Base-by-base conservation (phyloP, 1,140 invertebrate species). In the Pogonomyrmex barbatus region DNA sequence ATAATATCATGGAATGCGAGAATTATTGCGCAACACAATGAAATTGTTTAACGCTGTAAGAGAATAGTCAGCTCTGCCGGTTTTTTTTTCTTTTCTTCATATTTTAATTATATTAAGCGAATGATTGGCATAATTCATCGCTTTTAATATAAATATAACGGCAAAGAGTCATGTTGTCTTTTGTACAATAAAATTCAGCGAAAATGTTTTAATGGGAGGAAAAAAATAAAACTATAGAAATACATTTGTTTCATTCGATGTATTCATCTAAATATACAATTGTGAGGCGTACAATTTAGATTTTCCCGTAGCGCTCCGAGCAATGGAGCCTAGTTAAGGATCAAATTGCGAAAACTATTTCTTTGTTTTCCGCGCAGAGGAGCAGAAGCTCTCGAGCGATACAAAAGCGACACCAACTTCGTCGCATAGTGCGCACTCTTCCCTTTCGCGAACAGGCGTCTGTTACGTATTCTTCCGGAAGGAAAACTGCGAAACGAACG, bases 401-500 rank as follows among this genome's bases (percentile, higher is more conserved):
- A 86, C 47, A 63, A 63, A 88, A 67, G 75, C 47, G 5, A 14
- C 45, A 58, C 10, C 12, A 62, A 68, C 68, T 70, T 86, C 17
- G 62, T 79, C 65, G 63, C 14, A 52, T 24, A n/a, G 24, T 62
- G 50, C 73, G 60, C 14, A 17, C 50, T 79, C 36, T 45, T 56
- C 63, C 68, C 54, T 65, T 87, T 52, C 50, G 33, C 73, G 70
- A 58, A 78, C 78, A 39, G 60, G 85, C 70, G 75, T 88, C 87
- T 84, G 54, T 56, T 87, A 54, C 42, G 71, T 73, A 88, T 84
- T 83, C 85, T 87, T 78, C 60, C 79, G 79, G 56, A 83, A 60
- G 30, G 68, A 70, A 83, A 83, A 75, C 68, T 52, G 70, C 58
- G 36, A 71, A 71, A 33, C 77, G 76, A 82, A 45, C 50, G n/a